A percentile compares a stretch with the other conserved stretches of the same genome.
phyloP scores from a whole-genome alignment of 2,888 invertebrate species.

The Leptinotarsa haldemani region DNA sequence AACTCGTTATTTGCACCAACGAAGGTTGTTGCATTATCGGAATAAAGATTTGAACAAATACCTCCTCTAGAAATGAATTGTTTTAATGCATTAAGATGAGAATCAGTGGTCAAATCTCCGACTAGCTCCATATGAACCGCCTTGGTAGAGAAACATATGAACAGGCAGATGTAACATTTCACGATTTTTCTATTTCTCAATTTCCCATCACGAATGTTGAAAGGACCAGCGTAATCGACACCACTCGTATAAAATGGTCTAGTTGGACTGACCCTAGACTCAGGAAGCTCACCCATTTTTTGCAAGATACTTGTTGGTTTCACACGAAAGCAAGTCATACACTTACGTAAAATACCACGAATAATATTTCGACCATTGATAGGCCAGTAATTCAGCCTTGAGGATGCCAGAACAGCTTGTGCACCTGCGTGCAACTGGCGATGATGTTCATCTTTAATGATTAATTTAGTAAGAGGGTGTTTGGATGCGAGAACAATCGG shows the following conservation, averaged over 20 bases:
- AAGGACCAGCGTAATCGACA: slow-evolving; percentile 34
- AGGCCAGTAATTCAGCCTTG: slow-evolving; percentile 42
- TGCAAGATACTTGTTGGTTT: slow-evolving; percentile 38
- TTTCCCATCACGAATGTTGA: slow-evolving; percentile 32
- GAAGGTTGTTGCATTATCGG: slow-evolving; percentile 27
- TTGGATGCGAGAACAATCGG: slow-evolving; percentile 23
- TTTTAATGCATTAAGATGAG: slow-evolving; percentile 29
- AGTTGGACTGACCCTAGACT: slow-evolving; percentile 28
- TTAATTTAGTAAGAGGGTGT: slow-evolving; percentile 16
- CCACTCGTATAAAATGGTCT: slow-evolving; percentile 43
- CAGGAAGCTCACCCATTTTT: slow-evolving; percentile 54
- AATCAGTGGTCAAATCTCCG: slow-evolving; percentile 28
- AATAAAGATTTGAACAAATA: slow-evolving; percentile 28
- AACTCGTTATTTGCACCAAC: slow-evolving; percentile 11
- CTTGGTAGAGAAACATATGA: slow-evolving; percentile 34
- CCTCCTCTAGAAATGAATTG: slow-evolving; percentile 35
- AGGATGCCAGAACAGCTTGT: slow-evolving; percentile 31
- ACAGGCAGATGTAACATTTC: slow-evolving; percentile 32
- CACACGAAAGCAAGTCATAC: slow-evolving; percentile 39
- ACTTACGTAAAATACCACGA: slow-evolving; percentile 30
- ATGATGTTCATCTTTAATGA: slow-evolving; percentile 43
- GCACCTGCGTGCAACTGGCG: slow-evolving; percentile 42
- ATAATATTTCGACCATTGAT: slow-evolving; percentile 31
- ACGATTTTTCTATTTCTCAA: slow-evolving; percentile 27
- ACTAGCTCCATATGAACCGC: slow-evolving; percentile 31